Base-by-base conservation (phyloP, 2,797 vertebrate genomes). In the Peromyscus melanophrys region DNA sequence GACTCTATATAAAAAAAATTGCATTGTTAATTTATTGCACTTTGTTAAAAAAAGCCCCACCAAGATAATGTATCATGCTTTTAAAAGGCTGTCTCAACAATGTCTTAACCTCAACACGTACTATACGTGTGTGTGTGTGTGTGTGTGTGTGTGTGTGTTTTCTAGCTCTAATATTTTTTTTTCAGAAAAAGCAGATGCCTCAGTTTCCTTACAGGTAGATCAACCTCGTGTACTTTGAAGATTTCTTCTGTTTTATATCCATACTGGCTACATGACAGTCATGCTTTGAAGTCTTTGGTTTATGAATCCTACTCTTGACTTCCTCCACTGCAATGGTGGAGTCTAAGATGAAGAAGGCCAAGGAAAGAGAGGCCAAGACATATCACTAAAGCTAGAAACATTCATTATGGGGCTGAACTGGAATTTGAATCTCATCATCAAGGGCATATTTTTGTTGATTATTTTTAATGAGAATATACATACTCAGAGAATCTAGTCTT, bases 41-140 rank as follows among this genome's bases (percentile, higher is more conserved):
- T 83, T 73, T n/a, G 25, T 59, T 49, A 19, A 11, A 75, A 27
- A 37, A n/a, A n/a, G 6, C 3, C 40, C 69, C 57, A 27, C 46
- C 13, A 29, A 52, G 57, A 0, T 1, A 73, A 57, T 12, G 49
- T 1, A 49, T 4, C 17, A 2, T 25, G 0, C 2, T 43, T 83
- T 27, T 89, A 77, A 61, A 73, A 34, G 40, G 55, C 61, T 27
- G 11, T 17, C 31, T 40, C n/a, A 46, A 27, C 17, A 67, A 7
- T 8, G 13, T 8, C 8, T 34, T 34, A 75, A 83, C 3, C 73
- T 89, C 25, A 46, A 89, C 19, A 61, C 3, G n/a, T 2, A 21
- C 21, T n/a, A n/a, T n/a, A n/a, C n/a, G 49, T 52, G 49, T 52
- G 49, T 52, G 49, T 52, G 52, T 49, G 49, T 49, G 49, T 49